These are phyloP conservation scores for Ibidorhyncha struthersii DNA, from an alignment of 2,113 vertebrate genomes.

Conservation along the genomic window DNA sequence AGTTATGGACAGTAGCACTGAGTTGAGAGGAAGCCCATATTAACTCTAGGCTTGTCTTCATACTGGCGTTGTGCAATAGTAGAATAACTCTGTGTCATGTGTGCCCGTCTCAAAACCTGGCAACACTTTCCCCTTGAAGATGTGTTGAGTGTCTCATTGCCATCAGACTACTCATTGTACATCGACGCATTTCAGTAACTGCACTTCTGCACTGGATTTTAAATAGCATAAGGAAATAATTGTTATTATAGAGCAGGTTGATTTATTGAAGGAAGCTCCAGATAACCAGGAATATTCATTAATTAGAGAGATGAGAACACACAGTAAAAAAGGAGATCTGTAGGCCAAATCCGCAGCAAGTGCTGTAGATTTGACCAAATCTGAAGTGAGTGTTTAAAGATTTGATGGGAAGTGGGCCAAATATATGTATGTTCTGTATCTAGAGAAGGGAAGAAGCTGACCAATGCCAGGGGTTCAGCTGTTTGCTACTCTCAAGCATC, in stretches of 20 bases:
- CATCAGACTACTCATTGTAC: neutral
- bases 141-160: neutral
- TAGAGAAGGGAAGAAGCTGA: neutral
- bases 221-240: neutral
- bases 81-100: neutral
- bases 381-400: neutral
- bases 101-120: neutral
- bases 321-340: neutral
- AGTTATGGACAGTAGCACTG: neutral
- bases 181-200: neutral
- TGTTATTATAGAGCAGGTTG: neutral
- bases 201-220: neutral
- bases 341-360: neutral
- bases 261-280: neutral
- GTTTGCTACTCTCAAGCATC: neutral
- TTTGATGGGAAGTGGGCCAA: neutral
- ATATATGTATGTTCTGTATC: neutral
- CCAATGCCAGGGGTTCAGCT: neutral
- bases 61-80: neutral
- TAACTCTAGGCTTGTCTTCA: neutral
- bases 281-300: neutral
- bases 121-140: neutral
- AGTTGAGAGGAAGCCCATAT: neutral
- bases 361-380: neutral
- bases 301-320: neutral